phyloP scores from a whole-genome alignment of 1,140 invertebrate genomes.

The Drosophila mauritiana region DNA sequence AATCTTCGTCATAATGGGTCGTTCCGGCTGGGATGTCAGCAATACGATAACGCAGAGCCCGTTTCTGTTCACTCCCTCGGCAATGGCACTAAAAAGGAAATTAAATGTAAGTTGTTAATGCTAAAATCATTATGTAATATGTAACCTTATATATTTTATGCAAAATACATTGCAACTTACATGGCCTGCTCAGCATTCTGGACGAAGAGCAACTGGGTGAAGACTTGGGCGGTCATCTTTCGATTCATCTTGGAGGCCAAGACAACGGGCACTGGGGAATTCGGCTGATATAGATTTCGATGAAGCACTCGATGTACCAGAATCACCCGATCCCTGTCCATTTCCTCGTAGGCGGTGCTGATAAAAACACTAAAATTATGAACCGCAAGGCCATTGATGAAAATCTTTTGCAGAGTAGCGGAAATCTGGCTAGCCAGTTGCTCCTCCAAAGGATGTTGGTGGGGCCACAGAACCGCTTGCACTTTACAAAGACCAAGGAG shows the following conservation, averaged over 20 bases:
- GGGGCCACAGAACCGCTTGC: background rate
- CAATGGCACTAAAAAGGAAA: background rate
- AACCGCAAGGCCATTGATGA: constrained; percentile 17
- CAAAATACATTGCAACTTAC: background rate
- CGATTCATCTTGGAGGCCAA: constrained; percentile 2
- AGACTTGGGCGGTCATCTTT: background rate
- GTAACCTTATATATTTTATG: too few species aligned
- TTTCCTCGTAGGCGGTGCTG: constrained; percentile 34
- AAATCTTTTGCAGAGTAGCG: constrained; percentile 20
- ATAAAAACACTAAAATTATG: constrained; percentile 40
- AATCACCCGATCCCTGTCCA: constrained; percentile 5
- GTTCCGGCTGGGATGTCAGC: background rate
- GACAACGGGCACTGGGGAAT: constrained; percentile 31
- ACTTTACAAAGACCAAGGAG: background rate
- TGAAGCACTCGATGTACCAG: constrained; percentile 25
- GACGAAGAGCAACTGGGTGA: constrained; percentile 45
- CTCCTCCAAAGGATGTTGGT: constrained; percentile 7
- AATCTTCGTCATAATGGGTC: constrained; percentile 30
- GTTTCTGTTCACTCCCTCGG: background rate
- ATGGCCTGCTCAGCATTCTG: constrained; percentile 20
- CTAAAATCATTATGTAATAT: too few species aligned
- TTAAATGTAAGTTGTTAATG: too few species aligned
- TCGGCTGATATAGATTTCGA: background rate
- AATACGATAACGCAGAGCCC: constrained; percentile 29
- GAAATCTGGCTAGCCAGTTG: constrained; percentile 1